These are phyloP conservation scores for Danio rerio DNA, from an alignment of 2,113 vertebrate species.

Conservation along the genomic window GRCz12tu NC_133184.1:30399501-30400000, in stretches of 20 bases:
- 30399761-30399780: not conserved
- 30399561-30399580: not conserved
- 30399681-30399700: not conserved
- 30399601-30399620: not conserved
- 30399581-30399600: not conserved
- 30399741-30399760: not conserved
- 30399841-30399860: not conserved
- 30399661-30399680: no score
- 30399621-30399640: not conserved
- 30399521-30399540: not conserved
- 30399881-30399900: not conserved
- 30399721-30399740: not conserved
- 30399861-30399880: not conserved
- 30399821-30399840: not conserved
- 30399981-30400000: not conserved
- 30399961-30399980: not conserved
- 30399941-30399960: not conserved
- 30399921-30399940: not conserved
- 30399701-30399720: not conserved
- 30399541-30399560: slow-evolving; percentile 24
- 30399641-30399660: not conserved
- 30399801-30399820: not conserved
- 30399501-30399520: not conserved
- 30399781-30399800: not conserved
- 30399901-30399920: not conserved